phyloP scores from a whole-genome alignment of 2,888 invertebrate genomes.

The Paralinhomoeus sp. region DNA sequence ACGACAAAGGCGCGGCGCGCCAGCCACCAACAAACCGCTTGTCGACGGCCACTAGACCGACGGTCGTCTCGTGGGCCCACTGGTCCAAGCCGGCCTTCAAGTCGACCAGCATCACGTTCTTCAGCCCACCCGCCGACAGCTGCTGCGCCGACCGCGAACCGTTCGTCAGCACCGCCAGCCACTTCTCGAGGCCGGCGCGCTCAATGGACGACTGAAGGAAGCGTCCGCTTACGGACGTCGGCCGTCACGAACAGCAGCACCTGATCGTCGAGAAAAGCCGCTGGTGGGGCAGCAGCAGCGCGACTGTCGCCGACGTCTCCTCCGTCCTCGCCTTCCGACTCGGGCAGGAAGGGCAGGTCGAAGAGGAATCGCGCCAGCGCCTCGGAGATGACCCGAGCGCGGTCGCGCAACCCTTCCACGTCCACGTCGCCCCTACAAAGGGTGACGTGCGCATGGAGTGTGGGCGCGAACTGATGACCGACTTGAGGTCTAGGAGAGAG shows the following conservation, averaged over 20 bases:
- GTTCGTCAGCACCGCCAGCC: slow-evolving; percentile 48
- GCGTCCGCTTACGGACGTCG: background rate
- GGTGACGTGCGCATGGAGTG: no score
- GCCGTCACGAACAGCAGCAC: background rate
- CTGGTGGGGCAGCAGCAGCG: background rate
- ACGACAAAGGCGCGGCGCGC: background rate
- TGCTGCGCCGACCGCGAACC: slow-evolving; percentile 53
- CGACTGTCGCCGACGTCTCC: background rate
- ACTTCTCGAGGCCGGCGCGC: slow-evolving; percentile 45
- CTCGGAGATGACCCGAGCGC: slow-evolving; percentile 53
- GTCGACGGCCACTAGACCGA: slow-evolving; percentile 4
- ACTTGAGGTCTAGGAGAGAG: slow-evolving; percentile 27
- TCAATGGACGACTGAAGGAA: slow-evolving; percentile 42
- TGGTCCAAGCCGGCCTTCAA: slow-evolving; percentile 2
- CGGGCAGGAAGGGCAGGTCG: slow-evolving; percentile 18
- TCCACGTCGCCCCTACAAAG: no score
- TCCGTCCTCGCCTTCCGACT: background rate
- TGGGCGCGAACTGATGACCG: background rate
- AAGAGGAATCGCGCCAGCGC: slow-evolving; percentile 46
- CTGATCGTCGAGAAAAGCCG: background rate
- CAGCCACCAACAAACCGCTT: slow-evolving; percentile 5
- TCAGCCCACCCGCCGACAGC: slow-evolving; percentile 31
- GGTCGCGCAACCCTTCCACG: slow-evolving; percentile 38
- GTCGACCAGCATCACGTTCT: slow-evolving; percentile 2
- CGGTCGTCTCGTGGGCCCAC: slow-evolving; percentile 5